Percentiles rank a stretch among this genome's conserved stretches.
phyloP scores from a whole-genome alignment of 2,888 invertebrate genomes.

The Uloborus plumipes region DNA sequence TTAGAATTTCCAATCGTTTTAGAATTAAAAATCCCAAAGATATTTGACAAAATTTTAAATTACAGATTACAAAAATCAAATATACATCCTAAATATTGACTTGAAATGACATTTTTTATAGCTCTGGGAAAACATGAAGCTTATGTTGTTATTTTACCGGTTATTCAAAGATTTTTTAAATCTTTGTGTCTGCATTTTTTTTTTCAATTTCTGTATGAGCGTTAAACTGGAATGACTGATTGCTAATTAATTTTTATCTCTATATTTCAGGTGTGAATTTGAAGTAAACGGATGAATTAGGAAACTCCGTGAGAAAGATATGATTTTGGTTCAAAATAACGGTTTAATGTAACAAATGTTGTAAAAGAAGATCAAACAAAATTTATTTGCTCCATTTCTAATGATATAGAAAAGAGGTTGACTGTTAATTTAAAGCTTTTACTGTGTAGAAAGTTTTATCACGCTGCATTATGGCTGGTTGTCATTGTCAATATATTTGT shows the following conservation, averaged over 20 bases:
- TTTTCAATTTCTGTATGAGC: background rate
- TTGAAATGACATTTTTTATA: too few relatives aligned
- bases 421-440: slow-evolving; percentile 23
- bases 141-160: too few relatives aligned
- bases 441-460: slow-evolving; percentile 46
- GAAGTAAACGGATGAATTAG: background rate
- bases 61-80: too few relatives aligned
- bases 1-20: too few relatives aligned
- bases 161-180: background rate
- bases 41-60: too few relatives aligned
- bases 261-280: background rate
- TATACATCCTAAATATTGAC: too few relatives aligned
- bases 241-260: too few relatives aligned
- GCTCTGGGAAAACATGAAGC: too few relatives aligned
- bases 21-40: too few relatives aligned
- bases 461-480: background rate
- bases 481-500: background rate
- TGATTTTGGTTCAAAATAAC: background rate
- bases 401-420: slow-evolving; percentile 25
- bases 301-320: slow-evolving; percentile 28
- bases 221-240: too few relatives aligned
- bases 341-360: slow-evolving; percentile 23
- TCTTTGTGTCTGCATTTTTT: background rate
- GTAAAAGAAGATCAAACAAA: slow-evolving; percentile 51
- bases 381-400: slow-evolving; percentile 37